A percentile compares a stretch with the other conserved stretches of the same genome.
These are phyloP conservation scores for Masnerella sp. DNA, from an alignment of 2,888 invertebrate genomes.

Conservation along the genomic window DNA sequence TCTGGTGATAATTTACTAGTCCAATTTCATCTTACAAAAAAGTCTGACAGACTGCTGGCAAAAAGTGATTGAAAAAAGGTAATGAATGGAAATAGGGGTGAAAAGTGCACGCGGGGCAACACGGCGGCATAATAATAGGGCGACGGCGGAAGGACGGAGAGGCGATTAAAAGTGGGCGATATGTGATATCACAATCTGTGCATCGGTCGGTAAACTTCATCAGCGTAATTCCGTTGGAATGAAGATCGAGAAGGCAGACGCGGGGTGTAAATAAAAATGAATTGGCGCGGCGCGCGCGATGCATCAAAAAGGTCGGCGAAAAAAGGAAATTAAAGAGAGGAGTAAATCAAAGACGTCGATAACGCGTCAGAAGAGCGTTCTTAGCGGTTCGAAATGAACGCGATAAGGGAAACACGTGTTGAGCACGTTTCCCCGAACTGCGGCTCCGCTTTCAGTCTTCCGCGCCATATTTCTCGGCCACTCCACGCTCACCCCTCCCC, in stretches of 20 bases:
- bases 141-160: no score
- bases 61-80: no score
- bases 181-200: slow-evolving; percentile 5
- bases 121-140: no score
- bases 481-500: slow-evolving; percentile 9
- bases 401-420: slow-evolving; percentile 75
- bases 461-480: slow-evolving; percentile 52
- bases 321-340: slow-evolving; percentile 71
- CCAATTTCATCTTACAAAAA: no score
- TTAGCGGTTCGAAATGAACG: slow-evolving; percentile 68
- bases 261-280: slow-evolving; percentile 71
- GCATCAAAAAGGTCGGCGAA: slow-evolving; percentile 55
- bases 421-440: slow-evolving; percentile 69
- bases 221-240: slow-evolving; percentile 42
- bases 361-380: slow-evolving; percentile 61
- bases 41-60: no score
- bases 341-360: slow-evolving; percentile 69
- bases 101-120: no score
- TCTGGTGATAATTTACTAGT: no score
- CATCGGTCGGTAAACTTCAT: slow-evolving; percentile 19
- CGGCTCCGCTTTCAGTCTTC: slow-evolving; percentile 39
- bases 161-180: background rate
- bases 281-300: slow-evolving; percentile 62
- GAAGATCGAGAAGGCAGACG: slow-evolving; percentile 45
- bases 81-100: no score